Evolutionary conservation across 1,140 invertebrate genomes (phyloP).

Genomic region (Zaprionus taronus): DNA sequence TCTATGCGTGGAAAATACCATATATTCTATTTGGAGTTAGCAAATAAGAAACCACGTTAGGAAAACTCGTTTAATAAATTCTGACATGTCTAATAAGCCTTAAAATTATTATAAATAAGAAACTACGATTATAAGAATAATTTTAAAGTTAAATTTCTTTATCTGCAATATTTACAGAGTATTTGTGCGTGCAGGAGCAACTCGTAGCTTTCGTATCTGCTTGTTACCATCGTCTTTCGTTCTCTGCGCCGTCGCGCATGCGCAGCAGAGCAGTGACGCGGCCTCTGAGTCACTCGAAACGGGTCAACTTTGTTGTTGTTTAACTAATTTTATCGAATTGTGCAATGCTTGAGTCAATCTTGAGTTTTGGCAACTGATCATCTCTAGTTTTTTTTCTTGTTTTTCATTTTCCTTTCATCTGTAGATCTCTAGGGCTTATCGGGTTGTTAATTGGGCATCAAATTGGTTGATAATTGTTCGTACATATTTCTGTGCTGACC

Average conservation of each 20-base stretch:
- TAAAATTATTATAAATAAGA: too few relatives aligned
- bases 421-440: neutral
- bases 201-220: neutral
- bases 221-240: slow-evolving; percentile 42
- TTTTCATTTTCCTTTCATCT: slow-evolving; percentile 1
- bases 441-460: slow-evolving; percentile 59
- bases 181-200: slow-evolving; percentile 1
- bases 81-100: neutral
- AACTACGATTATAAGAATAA: too few relatives aligned
- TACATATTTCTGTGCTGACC: slow-evolving; percentile 46
- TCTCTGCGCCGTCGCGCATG: slow-evolving; percentile 60
- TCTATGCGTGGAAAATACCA: neutral
- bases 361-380: slow-evolving; percentile 21
- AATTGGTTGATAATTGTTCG: slow-evolving; percentile 65
- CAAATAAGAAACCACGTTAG: neutral
- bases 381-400: slow-evolving; percentile 2
- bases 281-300: slow-evolving; percentile 58
- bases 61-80: neutral
- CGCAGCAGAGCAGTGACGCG: slow-evolving; percentile 52
- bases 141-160: neutral
- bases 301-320: slow-evolving; percentile 56
- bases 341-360: slow-evolving; percentile 28
- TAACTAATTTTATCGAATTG: slow-evolving; percentile 41
- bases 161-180: neutral
- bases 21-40: neutral